phyloP scores from a whole-genome alignment of 2,888 invertebrate species.

The Apamea crenata region DNA sequence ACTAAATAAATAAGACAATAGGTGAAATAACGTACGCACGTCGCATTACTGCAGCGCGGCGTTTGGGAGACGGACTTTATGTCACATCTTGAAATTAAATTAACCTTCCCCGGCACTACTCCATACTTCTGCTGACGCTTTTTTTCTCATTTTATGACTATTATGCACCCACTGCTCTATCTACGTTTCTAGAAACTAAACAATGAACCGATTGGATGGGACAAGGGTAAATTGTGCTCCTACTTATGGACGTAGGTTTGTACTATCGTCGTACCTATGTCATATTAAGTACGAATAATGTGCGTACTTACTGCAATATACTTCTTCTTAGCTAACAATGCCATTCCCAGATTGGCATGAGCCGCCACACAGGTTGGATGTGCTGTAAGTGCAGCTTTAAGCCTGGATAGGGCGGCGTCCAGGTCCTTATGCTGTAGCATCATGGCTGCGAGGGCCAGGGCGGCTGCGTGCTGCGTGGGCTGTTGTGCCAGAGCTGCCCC shows the following conservation, averaged over 20 bases:
- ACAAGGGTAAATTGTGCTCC: neutral
- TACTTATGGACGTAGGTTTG: too few species aligned
- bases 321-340: slow-evolving; percentile 85
- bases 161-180: neutral
- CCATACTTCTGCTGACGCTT: neutral
- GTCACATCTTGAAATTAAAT: neutral
- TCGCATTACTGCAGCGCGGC: neutral
- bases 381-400: slow-evolving; percentile 86
- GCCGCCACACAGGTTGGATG: slow-evolving; percentile 87
- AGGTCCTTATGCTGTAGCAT: slow-evolving; percentile 88
- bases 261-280: too few species aligned
- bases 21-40: neutral
- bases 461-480: slow-evolving; percentile 86
- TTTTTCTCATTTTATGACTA: neutral
- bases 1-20: neutral
- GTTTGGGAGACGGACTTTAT: neutral
- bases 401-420: slow-evolving; percentile 86
- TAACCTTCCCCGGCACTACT: neutral
- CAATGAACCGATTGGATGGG: neutral
- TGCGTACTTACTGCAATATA: slow-evolving; percentile 81
- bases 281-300: neutral
- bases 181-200: neutral
- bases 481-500: slow-evolving; percentile 88
- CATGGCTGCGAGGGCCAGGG: slow-evolving; percentile 89
- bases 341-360: slow-evolving; percentile 84